Evolutionary conservation across 2,888 invertebrate species (phyloP), one percentile per base, ranked within the genome.

Genomic region (Oligia fasciuncula): DNA sequence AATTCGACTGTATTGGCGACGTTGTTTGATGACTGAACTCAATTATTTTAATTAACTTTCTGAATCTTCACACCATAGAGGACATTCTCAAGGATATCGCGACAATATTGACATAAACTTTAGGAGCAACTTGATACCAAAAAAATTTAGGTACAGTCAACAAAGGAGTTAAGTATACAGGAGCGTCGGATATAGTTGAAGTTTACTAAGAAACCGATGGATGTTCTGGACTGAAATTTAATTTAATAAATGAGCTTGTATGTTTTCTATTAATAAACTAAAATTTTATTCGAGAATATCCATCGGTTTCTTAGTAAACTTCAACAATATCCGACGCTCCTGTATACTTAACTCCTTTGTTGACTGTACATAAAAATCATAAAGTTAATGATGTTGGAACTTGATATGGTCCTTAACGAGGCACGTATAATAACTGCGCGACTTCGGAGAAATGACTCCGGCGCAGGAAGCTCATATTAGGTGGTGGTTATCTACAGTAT

Each of bases 341-440:
- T 29, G 29, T 29, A 29, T 29, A 29, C 29, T 29, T 29, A 29
- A 29, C 29, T 29, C 29, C 29, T 29, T 29, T 29, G 29, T 29
- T 29, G 29, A 29, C 29, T 29, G 29, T 29, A 35, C 57, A 66
- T 77, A 76, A 82, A 82, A 87, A 84, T 87, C 83, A 87, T 91
- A 86, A 90, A 87, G 83, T 90, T 89, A 88, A 91, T 88, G 84
- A 88, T 90, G 82, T 86, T 81, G 89, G 87, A 89, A 90, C 88
- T 80, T 83, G 90, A 89, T 89, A 87, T 79, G 85, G 76, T 82
- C 81, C 87, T 82, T 88, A 90, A 89, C 84, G 84, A 82, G 85
- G 14, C 87, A 80, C 77, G 84, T 83, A 84, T 85, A 86, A 86
- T 86, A 89, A 87, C 85, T 84, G 78, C 70, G 86, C 74, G 75